These are phyloP conservation scores for Sphinx pinastri DNA, from an alignment of 2,888 invertebrate species.

Conservation along the genomic window DNA sequence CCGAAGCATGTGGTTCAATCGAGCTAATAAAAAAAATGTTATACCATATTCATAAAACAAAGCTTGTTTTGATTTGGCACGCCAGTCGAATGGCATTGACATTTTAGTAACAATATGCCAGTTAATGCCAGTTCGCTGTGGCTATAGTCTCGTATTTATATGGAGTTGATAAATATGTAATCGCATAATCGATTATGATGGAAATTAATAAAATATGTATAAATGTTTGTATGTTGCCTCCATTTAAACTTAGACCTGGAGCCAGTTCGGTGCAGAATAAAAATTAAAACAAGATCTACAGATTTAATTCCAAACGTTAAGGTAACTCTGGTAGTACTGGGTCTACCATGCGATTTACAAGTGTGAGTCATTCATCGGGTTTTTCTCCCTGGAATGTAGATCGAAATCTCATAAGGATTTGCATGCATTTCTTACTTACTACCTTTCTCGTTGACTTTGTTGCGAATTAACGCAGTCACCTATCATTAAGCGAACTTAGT, in stretches of 20 bases:
- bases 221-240: background rate
- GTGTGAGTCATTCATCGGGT: background rate
- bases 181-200: background rate
- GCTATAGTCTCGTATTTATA: background rate
- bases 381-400: background rate
- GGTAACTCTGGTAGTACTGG: background rate
- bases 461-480: background rate
- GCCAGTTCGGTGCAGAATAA: too few species aligned
- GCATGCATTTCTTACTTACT: too few species aligned
- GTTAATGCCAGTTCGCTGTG: background rate
- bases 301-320: background rate
- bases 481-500: background rate
- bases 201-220: background rate
- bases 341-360: background rate
- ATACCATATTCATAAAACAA: slow-evolving; percentile 2
- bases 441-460: too few species aligned
- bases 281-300: too few species aligned
- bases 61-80: slow-evolving; percentile 39
- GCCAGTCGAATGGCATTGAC: slow-evolving; percentile 41
- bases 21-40: background rate
- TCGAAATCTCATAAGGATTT: background rate
- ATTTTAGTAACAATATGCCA: slow-evolving; percentile 32
- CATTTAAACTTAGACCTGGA: too few species aligned
- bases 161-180: background rate
- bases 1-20: background rate